Conservation (phyloP, 2,888 invertebrate species). For the Harmothoe impar region DNA sequence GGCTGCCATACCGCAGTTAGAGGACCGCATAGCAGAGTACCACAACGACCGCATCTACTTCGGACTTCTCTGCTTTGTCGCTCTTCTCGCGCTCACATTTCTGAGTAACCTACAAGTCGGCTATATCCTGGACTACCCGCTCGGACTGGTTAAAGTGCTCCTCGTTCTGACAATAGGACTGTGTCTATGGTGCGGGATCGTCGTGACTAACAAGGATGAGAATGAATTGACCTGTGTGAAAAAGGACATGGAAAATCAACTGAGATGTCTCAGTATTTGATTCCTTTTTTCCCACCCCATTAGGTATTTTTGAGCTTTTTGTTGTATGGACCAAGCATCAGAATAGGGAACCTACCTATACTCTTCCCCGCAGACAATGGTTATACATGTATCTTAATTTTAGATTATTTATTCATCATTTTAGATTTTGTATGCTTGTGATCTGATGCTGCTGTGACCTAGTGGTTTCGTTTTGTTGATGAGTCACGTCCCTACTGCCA, state of each 20-base stretch:
- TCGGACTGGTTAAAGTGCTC: not conserved
- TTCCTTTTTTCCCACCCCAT: no score
- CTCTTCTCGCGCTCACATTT: conserved; percentile 62
- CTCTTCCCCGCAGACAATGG: no score
- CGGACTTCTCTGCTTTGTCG: conserved; percentile 36
- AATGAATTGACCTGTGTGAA: conserved; percentile 64
- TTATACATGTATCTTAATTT: no score
- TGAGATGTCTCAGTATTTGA: conserved; percentile 20
- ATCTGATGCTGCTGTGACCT: no score
- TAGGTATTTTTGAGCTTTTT: no score
- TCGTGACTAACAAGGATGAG: conserved; percentile 63
- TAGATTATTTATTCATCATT: no score
- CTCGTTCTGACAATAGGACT: conserved; percentile 59
- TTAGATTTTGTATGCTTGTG: no score
- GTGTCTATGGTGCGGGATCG: conserved; percentile 65
- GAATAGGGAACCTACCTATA: no score
- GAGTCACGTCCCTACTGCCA: no score
- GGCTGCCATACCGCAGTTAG: conserved; percentile 22
- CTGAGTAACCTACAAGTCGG: conserved; percentile 38
- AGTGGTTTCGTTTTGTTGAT: no score
- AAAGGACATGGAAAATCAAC: conserved; percentile 67
- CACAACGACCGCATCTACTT: conserved; percentile 57
- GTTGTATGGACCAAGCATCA: no score
- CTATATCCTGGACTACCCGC: conserved; percentile 22
- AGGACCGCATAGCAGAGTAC: not conserved